These are phyloP conservation scores for Pluvialis apricaria DNA, from an alignment of 2,113 vertebrate genomes.

Conservation along the genomic window DNA sequence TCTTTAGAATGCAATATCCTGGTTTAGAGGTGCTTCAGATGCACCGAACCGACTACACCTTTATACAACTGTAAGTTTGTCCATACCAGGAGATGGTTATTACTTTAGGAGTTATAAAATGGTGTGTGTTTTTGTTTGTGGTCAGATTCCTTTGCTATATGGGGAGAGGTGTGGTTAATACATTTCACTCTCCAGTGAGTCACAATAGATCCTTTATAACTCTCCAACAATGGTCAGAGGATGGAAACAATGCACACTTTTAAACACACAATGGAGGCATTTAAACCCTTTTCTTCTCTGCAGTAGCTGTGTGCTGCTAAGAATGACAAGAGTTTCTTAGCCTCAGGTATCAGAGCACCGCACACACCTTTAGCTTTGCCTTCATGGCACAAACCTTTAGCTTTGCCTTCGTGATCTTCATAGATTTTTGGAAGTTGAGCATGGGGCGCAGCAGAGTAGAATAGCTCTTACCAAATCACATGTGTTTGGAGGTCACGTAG, in stretches of 20 bases:
- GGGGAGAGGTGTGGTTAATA: neutral
- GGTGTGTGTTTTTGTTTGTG: neutral
- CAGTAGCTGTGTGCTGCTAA: neutral
- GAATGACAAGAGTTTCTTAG: neutral
- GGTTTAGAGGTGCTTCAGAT: neutral
- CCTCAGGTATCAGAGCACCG: neutral
- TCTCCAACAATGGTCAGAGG: neutral
- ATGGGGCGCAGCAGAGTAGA: neutral
- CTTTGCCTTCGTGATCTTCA: neutral
- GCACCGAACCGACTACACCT: fast-evolving
- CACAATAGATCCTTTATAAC: neutral
- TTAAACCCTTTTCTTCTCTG: neutral
- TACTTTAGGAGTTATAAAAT: neutral
- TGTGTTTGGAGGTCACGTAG: neutral
- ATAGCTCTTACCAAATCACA: neutral
- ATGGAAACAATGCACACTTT: neutral
- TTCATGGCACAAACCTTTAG: neutral
- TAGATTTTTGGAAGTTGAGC: neutral
- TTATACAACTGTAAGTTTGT: neutral
- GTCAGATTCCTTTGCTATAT: neutral
- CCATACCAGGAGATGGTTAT: neutral
- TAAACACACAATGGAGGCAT: neutral
- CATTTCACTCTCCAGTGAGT: neutral
- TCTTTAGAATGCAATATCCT: neutral
- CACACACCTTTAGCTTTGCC: neutral